Evolutionary conservation across 2,888 invertebrate genomes (phyloP), one percentile per base, ranked within the genome.

Genomic region (Drosophila helvetica): DNA sequence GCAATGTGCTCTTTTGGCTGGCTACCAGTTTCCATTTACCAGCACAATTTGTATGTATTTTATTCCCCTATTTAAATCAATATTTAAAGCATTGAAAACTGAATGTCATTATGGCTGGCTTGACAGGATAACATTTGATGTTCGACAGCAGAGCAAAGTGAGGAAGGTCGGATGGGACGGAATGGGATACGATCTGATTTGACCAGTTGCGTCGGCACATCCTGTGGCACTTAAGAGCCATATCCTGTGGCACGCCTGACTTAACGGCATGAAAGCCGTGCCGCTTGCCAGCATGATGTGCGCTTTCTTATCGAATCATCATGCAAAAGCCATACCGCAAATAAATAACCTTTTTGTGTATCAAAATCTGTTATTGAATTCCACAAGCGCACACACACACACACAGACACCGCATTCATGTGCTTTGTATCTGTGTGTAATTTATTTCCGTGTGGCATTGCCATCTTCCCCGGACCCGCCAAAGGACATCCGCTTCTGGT

Each of bases 221-320:
- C 80, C 80, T 74, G 78, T 56, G 66, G 55, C 59, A 68, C 77
- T 77, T 67, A 82, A 77, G 77, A 72, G 79, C 69, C 61, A 64
- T 83, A 80, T 82, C 86, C 86, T 75, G 79, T 63, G 59, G 60
- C 59, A 73, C 53, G 80, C 53, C 57, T 54, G 73, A 38, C 60
- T 57, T 58, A 63, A 61, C 55, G 63, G 52, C 57, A 70, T 70
- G 55, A 77, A 81, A 56, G 62, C 65, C 55, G 50, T 19, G 64
- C 66, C 48, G 66, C n/a, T 38, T 7, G 38, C 38, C 38, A 63
- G 60, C 68, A 69, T 67, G 66, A 80, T 68, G 53, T 65, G 71
- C 72, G 53, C 60, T 69, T 78, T 64, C 61, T 64, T 43, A 55
- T 58, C 64, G 64, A 67, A 64, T 68, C 69, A 65, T 51, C 66